A percentile compares a stretch with the other conserved stretches of the same genome.
Conservation (phyloP, 2,113 vertebrate genomes). For the Ceyx margarethae region DNA sequence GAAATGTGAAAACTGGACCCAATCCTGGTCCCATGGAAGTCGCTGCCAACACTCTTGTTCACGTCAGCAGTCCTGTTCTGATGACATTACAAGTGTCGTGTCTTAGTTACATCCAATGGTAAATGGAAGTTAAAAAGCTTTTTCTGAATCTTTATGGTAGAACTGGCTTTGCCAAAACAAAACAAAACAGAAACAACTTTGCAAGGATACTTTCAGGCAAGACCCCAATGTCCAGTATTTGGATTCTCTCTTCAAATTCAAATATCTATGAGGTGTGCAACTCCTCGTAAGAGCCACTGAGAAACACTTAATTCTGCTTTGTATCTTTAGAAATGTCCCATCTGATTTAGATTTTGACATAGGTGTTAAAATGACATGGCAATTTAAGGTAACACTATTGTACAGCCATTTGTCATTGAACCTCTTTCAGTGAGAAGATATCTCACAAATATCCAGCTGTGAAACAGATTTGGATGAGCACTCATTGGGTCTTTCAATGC, state of each 20-base stretch:
- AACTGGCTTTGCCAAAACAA: slow-evolving; percentile 37
- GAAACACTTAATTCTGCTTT: not conserved
- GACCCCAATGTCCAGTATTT: not conserved
- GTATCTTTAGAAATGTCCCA: not conserved
- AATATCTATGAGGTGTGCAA: not conserved
- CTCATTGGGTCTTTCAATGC: not conserved
- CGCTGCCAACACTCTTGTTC: not conserved
- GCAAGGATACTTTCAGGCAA: not conserved
- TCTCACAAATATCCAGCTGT: not conserved
- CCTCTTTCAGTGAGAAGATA: not conserved
- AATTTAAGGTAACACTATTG: not conserved
- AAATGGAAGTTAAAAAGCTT: slow-evolving; percentile 39
- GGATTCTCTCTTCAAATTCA: slow-evolving; percentile 15
- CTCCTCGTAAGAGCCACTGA: not conserved
- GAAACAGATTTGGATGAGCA: not conserved
- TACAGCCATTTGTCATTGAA: not conserved
- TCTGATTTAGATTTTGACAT: not conserved
- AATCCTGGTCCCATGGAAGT: slow-evolving; percentile 31
- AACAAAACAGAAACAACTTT: not conserved
- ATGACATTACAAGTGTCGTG: slow-evolving; percentile 31
- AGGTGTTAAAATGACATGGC: not conserved
- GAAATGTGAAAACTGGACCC: slow-evolving; percentile 33
- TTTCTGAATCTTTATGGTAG: slow-evolving; percentile 7
- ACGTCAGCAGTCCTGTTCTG: slow-evolving; percentile 10
- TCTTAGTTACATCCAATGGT: slow-evolving; percentile 23